Conservation (phyloP, 2,113 vertebrate species). For the Callopanchax toddi region DNA sequence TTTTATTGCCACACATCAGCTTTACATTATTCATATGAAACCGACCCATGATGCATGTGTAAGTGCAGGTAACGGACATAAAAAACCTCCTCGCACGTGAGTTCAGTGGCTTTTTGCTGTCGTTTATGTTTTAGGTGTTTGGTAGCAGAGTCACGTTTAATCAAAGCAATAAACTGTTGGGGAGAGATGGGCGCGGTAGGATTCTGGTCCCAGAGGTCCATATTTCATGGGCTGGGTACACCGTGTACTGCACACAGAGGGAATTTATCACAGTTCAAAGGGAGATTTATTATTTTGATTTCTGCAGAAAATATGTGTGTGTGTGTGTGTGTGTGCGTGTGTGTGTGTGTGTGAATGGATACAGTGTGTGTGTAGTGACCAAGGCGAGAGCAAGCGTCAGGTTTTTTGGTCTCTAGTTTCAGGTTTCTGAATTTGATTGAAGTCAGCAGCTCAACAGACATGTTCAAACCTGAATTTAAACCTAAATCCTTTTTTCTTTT, state of each 20-base stretch:
- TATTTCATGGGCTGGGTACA: slow-evolving; percentile 64
- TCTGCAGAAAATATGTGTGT: slow-evolving; percentile 21
- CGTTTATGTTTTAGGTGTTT: slow-evolving; percentile 28
- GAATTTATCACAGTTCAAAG: slow-evolving; percentile 56
- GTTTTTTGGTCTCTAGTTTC: no score
- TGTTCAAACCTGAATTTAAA: slow-evolving; percentile 7
- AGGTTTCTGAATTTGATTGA: slow-evolving; percentile 27
- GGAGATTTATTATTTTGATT: slow-evolving; percentile 65
- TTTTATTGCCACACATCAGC: slow-evolving; percentile 28
- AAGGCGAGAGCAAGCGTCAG: no score
- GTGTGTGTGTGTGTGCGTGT: slow-evolving; percentile 7
- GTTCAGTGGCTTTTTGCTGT: slow-evolving; percentile 17
- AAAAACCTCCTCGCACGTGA: slow-evolving; percentile 7
- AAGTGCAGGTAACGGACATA: slow-evolving; percentile 16
- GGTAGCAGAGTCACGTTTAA: slow-evolving; percentile 55
- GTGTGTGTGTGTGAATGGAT: slow-evolving; percentile 4
- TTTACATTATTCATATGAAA: slow-evolving; percentile 13
- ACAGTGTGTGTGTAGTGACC: slow-evolving; percentile 8
- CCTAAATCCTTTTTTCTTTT: neutral
- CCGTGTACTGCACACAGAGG: slow-evolving; percentile 48
- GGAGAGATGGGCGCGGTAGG: slow-evolving; percentile 46
- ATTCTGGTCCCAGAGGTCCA: slow-evolving; percentile 41
- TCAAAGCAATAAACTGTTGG: slow-evolving; percentile 64
- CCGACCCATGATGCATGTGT: slow-evolving; percentile 17
- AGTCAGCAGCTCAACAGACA: slow-evolving; percentile 12